Evolutionary conservation across 1,140 invertebrate species (phyloP).

Genomic region (Eupristina koningsbergeri): DNA sequence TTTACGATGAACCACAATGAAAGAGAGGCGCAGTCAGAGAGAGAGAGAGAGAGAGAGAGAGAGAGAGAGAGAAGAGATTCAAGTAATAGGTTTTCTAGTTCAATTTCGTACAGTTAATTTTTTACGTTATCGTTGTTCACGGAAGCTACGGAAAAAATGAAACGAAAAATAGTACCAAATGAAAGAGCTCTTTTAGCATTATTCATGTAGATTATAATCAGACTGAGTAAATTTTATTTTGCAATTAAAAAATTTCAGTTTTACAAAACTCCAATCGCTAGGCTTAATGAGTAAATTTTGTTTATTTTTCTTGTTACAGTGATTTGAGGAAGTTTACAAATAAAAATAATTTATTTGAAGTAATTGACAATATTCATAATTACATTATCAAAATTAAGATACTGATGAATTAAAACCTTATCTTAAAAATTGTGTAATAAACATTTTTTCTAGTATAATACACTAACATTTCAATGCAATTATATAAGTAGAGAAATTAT

Average conservation of each 20-base stretch:
- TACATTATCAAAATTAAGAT: too few relatives aligned
- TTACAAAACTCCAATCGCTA: not conserved
- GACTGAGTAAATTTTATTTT: not conserved
- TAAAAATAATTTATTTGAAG: too few relatives aligned
- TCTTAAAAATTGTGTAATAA: too few relatives aligned
- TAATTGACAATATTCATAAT: too few relatives aligned
- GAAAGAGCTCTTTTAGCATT: slow-evolving; percentile 48
- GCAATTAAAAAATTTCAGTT: not conserved
- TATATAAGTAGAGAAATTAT: too few relatives aligned
- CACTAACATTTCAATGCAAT: too few relatives aligned
- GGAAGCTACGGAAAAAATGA: slow-evolving; percentile 48
- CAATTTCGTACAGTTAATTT: slow-evolving; percentile 34
- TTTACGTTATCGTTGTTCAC: slow-evolving; percentile 50
- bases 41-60: not conserved
- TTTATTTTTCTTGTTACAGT: not conserved
- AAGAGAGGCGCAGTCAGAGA: too few relatives aligned
- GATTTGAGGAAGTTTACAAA: too few relatives aligned
- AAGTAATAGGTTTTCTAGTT: slow-evolving; percentile 21
- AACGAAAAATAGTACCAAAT: slow-evolving; percentile 9
- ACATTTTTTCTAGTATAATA: too few relatives aligned
- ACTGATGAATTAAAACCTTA: too few relatives aligned
- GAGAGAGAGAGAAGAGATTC: not conserved
- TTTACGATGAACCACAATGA: slow-evolving; percentile 41
- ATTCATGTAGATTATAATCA: not conserved
- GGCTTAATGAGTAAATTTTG: not conserved